Evolutionary conservation across 2,888 invertebrate species (phyloP).

Genomic region (Nephrotoma flavescens): DNA sequence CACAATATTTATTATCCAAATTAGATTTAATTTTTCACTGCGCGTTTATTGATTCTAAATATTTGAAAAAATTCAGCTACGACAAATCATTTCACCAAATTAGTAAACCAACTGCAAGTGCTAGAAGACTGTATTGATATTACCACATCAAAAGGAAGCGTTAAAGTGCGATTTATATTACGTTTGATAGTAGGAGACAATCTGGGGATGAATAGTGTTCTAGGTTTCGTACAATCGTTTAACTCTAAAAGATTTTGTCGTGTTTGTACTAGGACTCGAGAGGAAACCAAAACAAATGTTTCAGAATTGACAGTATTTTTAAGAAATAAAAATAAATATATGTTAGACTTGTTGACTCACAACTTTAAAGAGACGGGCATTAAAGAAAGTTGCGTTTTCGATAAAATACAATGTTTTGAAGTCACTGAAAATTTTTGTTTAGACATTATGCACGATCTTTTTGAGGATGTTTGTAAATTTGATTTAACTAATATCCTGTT

Average conservation of each 20-base stretch:
- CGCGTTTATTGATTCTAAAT: too few species aligned
- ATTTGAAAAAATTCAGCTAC: too few species aligned
- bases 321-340: conserved; percentile 12
- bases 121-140: not conserved
- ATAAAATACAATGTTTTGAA: too few species aligned
- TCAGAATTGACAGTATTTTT: conserved; percentile 3
- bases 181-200: conserved; percentile 16
- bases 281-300: conserved; percentile 10
- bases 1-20: too few species aligned
- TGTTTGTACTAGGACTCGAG: conserved; percentile 9
- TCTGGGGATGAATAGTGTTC: conserved; percentile 14
- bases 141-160: not conserved
- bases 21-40: too few species aligned
- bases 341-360: conserved; percentile 7
- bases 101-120: not conserved
- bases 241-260: conserved; percentile 9
- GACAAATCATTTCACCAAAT: too few species aligned
- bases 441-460: conserved; percentile 16
- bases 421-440: conserved; percentile 11
- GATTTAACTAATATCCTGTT: conserved; percentile 9
- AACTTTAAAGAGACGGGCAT: too few species aligned
- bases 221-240: conserved; percentile 14
- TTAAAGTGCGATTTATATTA: conserved; percentile 14
- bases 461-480: conserved; percentile 9
- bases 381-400: conserved; percentile 10